Base-by-base conservation (phyloP, 1,140 invertebrate species). In the Drosophila paulistorum region DNA sequence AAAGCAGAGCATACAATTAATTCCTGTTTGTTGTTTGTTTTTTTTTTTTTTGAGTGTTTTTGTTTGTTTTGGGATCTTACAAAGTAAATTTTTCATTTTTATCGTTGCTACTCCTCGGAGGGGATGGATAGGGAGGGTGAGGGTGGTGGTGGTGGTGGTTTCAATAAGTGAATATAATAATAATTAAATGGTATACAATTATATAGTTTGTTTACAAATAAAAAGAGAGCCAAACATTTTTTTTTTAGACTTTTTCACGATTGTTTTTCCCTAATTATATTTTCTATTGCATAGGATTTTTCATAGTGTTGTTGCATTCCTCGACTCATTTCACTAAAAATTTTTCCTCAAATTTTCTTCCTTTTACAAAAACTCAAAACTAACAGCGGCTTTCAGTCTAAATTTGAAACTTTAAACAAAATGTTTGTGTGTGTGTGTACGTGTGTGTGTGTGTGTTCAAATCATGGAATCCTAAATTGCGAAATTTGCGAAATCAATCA, bases 361-460 rank as follows among this genome's bases (percentile, higher is more conserved):
- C n/a, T 37, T 5, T 10, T 11, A 37, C 33, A 58, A 30, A 33
- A 54, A 26, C 65, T 59, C 48, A 60, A 59, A 42, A 61, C 57
- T 39, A 62, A 80, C 77, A 80, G 78, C 77, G 77, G 71, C 77
- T 79, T 51, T 78, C 70, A 79, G 76, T 79, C 76, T 66, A 23
- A 54, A 65, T 7, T 39, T 65, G 17, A 17, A 64, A 55, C 51
- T 45, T 63, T 17, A 51, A 51, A 20, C 20, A 51, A 51, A 51
- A 45, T 55, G n/a, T n/a, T 0, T 45, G 60, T 48, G 13, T 60
- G 30, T 42, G 9, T 17, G 26, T 9, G 9, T 33, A 1, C 17
- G n/a, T 65, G 26, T 42, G 11, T 42, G 35, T 41, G 17, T 26
- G 17, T 57, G 37, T 41, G 37, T 54, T 54, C 10, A 14, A 45